phyloP scores from a whole-genome alignment of 2,113 vertebrate species.

The Garra rufa region DNA sequence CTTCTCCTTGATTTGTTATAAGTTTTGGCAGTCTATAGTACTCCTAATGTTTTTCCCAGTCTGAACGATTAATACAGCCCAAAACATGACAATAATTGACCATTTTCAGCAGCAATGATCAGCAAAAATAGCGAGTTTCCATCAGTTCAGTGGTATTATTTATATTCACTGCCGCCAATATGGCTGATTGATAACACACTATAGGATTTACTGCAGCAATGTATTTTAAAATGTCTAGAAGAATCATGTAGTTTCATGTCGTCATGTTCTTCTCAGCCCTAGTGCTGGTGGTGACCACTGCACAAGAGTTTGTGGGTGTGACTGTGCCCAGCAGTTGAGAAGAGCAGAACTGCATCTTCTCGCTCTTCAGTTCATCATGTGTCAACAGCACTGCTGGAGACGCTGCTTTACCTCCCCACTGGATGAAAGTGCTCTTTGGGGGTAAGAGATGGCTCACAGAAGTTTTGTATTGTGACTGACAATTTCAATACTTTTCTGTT shows the following conservation, averaged over 20 bases:
- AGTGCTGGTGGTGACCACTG: neutral
- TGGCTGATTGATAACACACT: too few species aligned
- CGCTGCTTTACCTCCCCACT: slow-evolving; percentile 53
- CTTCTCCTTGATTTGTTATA: too few species aligned
- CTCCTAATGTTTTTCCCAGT: too few species aligned
- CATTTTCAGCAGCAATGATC: too few species aligned
- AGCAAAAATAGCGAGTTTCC: too few species aligned
- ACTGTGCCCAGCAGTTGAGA: slow-evolving; percentile 52
- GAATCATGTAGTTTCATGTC: neutral
- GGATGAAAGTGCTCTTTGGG: slow-evolving; percentile 12
- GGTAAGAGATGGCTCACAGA: slow-evolving; percentile 43
- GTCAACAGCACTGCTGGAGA: slow-evolving; percentile 71
- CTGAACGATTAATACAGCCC: too few species aligned
- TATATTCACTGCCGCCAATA: too few species aligned
- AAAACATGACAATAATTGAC: too few species aligned
- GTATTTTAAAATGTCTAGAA: neutral
- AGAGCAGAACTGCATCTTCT: slow-evolving; percentile 68
- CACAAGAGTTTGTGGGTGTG: slow-evolving; percentile 20
- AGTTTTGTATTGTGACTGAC: neutral
- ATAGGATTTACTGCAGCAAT: neutral
- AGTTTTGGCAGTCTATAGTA: too few species aligned
- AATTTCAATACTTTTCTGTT: neutral
- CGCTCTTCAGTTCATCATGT: slow-evolving; percentile 68
- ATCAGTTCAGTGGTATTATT: too few species aligned
- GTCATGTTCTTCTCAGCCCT: neutral